phyloP scores from a whole-genome alignment of 2,888 invertebrate genomes.

The Polydrusus pterygomalis region DNA sequence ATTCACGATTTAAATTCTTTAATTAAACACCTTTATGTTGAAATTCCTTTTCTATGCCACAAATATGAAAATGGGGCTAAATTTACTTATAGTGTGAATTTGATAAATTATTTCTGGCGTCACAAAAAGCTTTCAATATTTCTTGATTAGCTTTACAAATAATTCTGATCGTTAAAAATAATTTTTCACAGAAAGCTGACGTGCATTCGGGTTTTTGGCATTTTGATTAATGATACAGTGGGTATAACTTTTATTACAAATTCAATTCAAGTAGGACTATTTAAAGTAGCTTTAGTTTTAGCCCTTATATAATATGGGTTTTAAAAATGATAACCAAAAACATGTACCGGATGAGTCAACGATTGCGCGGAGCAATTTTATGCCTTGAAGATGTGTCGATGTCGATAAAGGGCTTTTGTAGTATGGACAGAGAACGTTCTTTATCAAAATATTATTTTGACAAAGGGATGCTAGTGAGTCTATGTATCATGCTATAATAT shows the following conservation, averaged over 20 bases:
- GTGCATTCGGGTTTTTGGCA: conserved; percentile 46
- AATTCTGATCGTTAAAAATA: conserved; percentile 57
- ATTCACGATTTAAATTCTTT: conserved; percentile 11
- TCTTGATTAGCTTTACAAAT: conserved; percentile 60
- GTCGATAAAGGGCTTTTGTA: no score
- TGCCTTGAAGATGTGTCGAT: no score
- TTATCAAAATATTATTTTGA: no score
- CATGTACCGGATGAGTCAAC: no score
- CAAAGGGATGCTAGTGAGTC: no score
- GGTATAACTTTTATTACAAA: conserved; percentile 46
- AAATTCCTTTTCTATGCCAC: background rate
- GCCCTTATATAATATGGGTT: background rate
- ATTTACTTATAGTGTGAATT: conserved; percentile 48
- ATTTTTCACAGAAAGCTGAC: conserved; percentile 56
- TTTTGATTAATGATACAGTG: conserved; percentile 58
- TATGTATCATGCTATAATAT: no score
- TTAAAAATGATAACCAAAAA: no score
- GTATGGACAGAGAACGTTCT: no score
- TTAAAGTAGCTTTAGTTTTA: conserved; percentile 14
- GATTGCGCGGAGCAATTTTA: no score
- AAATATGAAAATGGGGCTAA: conserved; percentile 30
- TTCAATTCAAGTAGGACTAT: conserved; percentile 24
- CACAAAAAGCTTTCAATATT: conserved; percentile 56
- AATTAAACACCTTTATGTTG: conserved; percentile 16
- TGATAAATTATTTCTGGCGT: conserved; percentile 41